Evolutionary conservation across 1,140 invertebrate genomes (phyloP), one percentile per base, ranked within the genome.

Genomic region (Drosophila repletoides): DNA sequence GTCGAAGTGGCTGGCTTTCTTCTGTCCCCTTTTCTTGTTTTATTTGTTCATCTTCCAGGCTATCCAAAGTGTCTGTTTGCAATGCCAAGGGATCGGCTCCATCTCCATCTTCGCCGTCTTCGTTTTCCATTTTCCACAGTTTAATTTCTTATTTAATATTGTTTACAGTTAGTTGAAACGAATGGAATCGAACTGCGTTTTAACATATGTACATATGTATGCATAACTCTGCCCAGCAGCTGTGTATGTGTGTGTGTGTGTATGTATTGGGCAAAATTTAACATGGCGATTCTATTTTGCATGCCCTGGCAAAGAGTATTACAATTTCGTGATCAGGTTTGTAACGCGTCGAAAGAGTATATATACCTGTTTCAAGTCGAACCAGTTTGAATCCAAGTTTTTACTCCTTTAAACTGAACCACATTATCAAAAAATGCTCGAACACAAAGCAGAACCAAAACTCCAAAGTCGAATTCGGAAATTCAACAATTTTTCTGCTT

Each of bases 21-120:
- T 4, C 6, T 6, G 34, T 15, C 31, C 14, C 48, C 15, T 14
- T 22, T 29, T 4, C 10, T 12, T 1, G 41, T n/a, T n/a, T n/a
- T n/a, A n/a, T n/a, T n/a, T n/a, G n/a, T n/a, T n/a, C 12, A 12
- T 28, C 31, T 3, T 41, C 17, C 6, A n/a, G n/a, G 5, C 22
- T 5, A 12, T 12, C 5, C 2, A 41, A 41, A 15, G 7, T 0
- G 19, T 55, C 59, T 7, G 52, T 17, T 0, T 58, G n/a, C 14
- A 65, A 7, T 17, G 43, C 53, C 10, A 65, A 36, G 1, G 53
- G 61, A 48, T 65, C 53, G 5, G 2, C 26, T 7, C 15, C 26
- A 4, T 24, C 3, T n/a, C 14, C 26, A 28, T 36, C 12, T 5
- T 10, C 10, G 33, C 33, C 38, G 9, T 6, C 0, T 21, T 14